Conservation (phyloP, 2,797 vertebrate species). For the Manis javanica region DNA sequence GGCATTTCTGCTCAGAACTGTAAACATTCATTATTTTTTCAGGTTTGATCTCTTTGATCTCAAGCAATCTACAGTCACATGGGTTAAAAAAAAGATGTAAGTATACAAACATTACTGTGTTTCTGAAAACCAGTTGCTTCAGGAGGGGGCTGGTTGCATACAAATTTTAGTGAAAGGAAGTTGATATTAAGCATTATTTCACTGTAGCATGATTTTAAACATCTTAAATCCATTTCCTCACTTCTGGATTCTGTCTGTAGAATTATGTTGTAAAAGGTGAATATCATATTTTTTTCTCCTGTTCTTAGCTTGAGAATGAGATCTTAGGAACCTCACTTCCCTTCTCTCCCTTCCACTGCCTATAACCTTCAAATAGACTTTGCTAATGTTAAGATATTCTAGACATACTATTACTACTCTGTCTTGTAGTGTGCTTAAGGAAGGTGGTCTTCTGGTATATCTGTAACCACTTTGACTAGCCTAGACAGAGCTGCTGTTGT, state of each 20-base stretch:
- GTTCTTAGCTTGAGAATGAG: not conserved
- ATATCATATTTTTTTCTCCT: not conserved
- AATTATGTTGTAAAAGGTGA: not conserved
- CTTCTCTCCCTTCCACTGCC: not conserved
- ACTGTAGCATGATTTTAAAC: not conserved
- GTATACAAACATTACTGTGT: not conserved
- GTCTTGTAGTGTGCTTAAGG: not conserved
- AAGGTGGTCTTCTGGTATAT: not conserved
- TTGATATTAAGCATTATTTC: not conserved
- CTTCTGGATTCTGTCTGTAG: not conserved
- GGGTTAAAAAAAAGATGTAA: not conserved
- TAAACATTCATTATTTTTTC: not conserved
- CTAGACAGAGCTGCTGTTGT: not conserved
- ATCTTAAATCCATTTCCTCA: not conserved
- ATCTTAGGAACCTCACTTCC: not conserved
- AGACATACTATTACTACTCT: not conserved
- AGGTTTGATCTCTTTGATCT: not conserved
- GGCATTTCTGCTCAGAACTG: constrained; percentile 46
- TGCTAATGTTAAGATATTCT: not conserved
- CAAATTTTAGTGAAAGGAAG: not conserved
- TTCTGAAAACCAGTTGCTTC: not conserved
- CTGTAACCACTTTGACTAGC: not conserved
- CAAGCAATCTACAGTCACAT: not conserved
- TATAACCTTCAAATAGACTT: not conserved
- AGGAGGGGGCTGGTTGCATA: not conserved